Evolutionary conservation across 2,888 invertebrate genomes (phyloP), one percentile per base, ranked within the genome.

Genomic region (Myathropa florea): DNA sequence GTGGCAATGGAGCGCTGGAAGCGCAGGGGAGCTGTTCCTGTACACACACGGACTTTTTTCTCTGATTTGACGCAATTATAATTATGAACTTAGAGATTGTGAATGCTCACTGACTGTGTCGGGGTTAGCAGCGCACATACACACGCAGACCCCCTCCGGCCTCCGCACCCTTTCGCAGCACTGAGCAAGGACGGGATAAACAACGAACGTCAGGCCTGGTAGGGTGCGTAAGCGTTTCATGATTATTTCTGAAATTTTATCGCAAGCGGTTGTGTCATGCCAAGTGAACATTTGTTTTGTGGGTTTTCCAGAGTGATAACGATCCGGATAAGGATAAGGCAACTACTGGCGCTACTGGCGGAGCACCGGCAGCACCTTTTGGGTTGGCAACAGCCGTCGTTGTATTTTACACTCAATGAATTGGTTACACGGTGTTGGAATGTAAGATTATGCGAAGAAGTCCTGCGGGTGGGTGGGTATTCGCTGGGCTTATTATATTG

Each of bases 201-300:
- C 65, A 78, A 70, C 68, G 55, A 78, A 70, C 68, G 55, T 70
- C 53, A 39, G 23, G 28, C 53, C 57, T 10, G 12, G 24, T 33
- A 57, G 24, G 28, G 60, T 57, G 78, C 78, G 82, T 82, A 82
- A 82, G 75, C 73, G 75, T 82, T 86, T 28, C 57, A 72, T 78
- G 81, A 82, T 86, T 86, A 71, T 82, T 82, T 71, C 60, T 63
- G 65, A 73, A 75, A 72, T 46, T 78, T 82, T 82, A 86, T 86
- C 82, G 63, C 82, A 75, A 73, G 73, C 78, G 70, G 78, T 86
- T 78, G 78, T 86, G 78, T 82, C 86, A 86, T 86, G 86, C 86
- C 82, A 75, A 86, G 78, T 65, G 86, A 86, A 86, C 86, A 82
- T 79, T 86, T 86, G 86, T 82, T 86, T 75, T 78, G 82, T 78